A percentile compares a stretch with the other conserved stretches of the same genome.
phyloP scores from a whole-genome alignment of 92 coral and sea anemone genomes.

The Meandrina meandrites region DNA sequence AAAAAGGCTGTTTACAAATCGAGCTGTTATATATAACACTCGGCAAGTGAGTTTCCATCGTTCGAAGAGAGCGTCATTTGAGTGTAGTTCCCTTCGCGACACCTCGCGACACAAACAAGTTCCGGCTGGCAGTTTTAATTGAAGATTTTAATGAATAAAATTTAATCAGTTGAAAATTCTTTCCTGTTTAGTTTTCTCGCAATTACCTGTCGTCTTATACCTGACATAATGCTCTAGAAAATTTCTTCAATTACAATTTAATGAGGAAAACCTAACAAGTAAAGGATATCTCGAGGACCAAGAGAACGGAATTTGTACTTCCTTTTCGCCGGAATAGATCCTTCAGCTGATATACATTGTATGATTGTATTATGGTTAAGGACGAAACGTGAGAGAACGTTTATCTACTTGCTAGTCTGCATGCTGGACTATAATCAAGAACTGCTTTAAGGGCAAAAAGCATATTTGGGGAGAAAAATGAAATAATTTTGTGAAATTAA shows the following conservation, averaged over 20 bases:
- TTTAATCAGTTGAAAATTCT: not conserved
- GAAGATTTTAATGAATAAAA: not conserved
- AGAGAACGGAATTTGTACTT: not conserved
- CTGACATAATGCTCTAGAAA: not conserved
- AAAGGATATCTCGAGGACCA: not conserved
- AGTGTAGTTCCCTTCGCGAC: not conserved
- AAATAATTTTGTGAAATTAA: not conserved
- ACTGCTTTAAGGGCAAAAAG: not conserved
- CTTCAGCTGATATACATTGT: not conserved
- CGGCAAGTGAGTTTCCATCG: not conserved
- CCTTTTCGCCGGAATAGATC: not conserved
- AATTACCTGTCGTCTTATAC: not conserved
- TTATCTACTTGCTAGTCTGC: too few relatives aligned
- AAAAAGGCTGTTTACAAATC: not conserved
- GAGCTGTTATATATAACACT: not conserved
- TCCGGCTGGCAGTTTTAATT: not conserved
- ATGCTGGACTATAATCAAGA: not conserved
- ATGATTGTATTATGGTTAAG: not conserved
- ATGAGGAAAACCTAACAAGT: not conserved
- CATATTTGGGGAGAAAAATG: not conserved
- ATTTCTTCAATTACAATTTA: not conserved
- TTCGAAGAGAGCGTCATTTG: not conserved
- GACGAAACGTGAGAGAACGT: not conserved
- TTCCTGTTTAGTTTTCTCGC: not conserved
- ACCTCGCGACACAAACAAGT: not conserved